A percentile compares a stretch with the other conserved stretches of the same genome.
phyloP scores from a whole-genome alignment of 1,140 invertebrate genomes.

The Drosophila gunungcola region DNA sequence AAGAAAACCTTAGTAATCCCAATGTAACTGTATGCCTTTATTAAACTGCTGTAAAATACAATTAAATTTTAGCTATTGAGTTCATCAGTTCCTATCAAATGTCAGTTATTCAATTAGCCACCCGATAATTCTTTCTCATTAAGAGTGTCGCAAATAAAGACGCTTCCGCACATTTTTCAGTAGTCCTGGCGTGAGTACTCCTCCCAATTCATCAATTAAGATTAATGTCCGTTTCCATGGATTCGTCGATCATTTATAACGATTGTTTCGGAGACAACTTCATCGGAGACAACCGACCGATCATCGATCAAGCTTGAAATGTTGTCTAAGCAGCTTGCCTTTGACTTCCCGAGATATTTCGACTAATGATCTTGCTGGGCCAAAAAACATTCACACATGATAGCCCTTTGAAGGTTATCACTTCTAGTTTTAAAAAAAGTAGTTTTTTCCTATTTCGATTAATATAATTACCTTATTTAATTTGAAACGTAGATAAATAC shows the following conservation, averaged over 20 bases:
- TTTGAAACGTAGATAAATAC: neutral
- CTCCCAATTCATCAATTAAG: conserved; percentile 64
- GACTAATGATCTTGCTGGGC: conserved; percentile 43
- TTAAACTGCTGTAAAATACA: neutral
- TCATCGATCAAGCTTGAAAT: conserved; percentile 41
- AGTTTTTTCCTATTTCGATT: neutral
- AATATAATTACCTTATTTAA: neutral
- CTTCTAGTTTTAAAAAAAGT: neutral
- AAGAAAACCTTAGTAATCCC: neutral
- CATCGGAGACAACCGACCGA: conserved; percentile 9
- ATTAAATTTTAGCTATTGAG: neutral
- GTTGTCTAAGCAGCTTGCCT: conserved; percentile 24
- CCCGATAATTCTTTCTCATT: conserved; percentile 14
- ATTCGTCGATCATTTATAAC: conserved; percentile 43
- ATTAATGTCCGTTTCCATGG: conserved; percentile 52
- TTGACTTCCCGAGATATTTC: conserved; percentile 26
- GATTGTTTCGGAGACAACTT: conserved; percentile 38
- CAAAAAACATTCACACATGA: conserved; percentile 7
- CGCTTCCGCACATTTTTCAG: conserved; percentile 37
- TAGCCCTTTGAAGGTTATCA: neutral
- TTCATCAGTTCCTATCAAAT: conserved; percentile 16
- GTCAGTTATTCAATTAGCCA: conserved; percentile 24
- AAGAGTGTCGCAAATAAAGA: conserved; percentile 39
- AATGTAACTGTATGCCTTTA: neutral
- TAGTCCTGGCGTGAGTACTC: conserved; percentile 8